phyloP scores from a whole-genome alignment of 2,888 invertebrate genomes.

The Nomada flava region DNA sequence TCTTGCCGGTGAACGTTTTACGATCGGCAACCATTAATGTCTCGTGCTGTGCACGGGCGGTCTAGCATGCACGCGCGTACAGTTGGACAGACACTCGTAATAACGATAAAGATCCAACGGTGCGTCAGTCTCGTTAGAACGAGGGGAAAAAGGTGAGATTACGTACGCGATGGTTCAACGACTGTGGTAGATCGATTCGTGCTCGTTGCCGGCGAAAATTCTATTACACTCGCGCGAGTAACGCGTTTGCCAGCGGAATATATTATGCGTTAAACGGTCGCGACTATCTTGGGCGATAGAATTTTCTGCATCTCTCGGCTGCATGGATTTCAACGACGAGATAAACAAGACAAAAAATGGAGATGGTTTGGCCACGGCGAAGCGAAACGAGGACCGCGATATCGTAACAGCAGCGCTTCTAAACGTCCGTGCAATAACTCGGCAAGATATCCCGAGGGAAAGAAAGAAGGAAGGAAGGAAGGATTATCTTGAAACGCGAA shows the following conservation, averaged over 20 bases:
- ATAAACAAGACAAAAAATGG: conserved; percentile 21
- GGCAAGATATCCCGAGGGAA: conserved; percentile 59
- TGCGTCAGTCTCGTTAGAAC: conserved; percentile 66
- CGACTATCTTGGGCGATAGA: no score
- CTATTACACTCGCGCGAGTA: no score
- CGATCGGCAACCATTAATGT: conserved; percentile 65
- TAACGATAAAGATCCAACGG: conserved; percentile 75
- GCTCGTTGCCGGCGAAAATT: conserved; percentile 1
- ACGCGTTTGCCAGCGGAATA: no score
- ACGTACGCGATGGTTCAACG: conserved; percentile 39
- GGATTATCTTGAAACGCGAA: conserved; percentile 83
- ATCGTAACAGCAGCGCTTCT: conserved; percentile 48
- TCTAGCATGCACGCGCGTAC: conserved; percentile 53
- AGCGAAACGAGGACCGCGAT: conserved; percentile 24
- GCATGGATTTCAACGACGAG: no score
- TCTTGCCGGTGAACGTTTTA: conserved; percentile 52
- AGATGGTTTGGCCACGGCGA: conserved; percentile 16
- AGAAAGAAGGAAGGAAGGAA: conserved; percentile 64
- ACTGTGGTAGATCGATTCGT: conserved; percentile 39
- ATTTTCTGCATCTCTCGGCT: no score
- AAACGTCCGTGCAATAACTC: conserved; percentile 66
- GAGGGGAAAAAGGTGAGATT: conserved; percentile 18
- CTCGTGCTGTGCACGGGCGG: conserved; percentile 41
- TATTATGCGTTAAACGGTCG: no score
- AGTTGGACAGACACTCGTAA: conserved; percentile 73